A percentile compares a stretch with the other conserved stretches of the same genome.
These are phyloP conservation scores for Tokudaia muenninki DNA, from an alignment of 2,797 vertebrate genomes.

Conservation along the genomic window DNA sequence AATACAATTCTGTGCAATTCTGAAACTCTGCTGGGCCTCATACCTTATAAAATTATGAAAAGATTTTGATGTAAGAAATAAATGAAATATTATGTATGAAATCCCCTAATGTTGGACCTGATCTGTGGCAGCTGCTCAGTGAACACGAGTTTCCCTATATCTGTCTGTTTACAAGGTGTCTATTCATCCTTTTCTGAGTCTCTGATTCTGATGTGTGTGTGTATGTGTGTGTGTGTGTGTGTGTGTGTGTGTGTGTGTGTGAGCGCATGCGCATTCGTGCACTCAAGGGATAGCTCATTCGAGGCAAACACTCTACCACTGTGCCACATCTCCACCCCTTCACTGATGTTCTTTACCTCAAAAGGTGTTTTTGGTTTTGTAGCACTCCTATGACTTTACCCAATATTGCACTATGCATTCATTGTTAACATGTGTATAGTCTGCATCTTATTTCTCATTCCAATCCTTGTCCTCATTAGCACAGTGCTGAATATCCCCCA, in stretches of 20 bases:
- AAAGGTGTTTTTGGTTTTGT: not conserved
- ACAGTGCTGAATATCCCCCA: not conserved
- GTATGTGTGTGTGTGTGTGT: not conserved
- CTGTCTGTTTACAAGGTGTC: not conserved
- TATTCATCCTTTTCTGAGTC: not conserved
- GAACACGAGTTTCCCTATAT: not conserved
- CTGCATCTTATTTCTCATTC: not conserved
- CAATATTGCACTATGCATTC: not conserved
- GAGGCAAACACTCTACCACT: not conserved
- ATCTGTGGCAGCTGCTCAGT: not conserved
- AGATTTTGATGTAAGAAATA: constrained; percentile 47
- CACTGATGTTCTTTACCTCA: not conserved
- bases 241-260: not conserved
- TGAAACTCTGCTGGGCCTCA: not conserved
- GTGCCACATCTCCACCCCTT: not conserved
- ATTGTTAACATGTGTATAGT: not conserved
- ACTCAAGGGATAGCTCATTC: not conserved
- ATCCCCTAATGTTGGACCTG: not conserved
- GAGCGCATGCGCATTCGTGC: too few relatives aligned
- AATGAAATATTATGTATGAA: constrained; percentile 42
- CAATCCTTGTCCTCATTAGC: not conserved
- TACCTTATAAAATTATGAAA: constrained; percentile 30
- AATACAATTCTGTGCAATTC: constrained; percentile 18
- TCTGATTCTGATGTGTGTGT: not conserved
- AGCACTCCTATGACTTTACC: not conserved